Percentiles rank a stretch among this genome's conserved stretches.
These are phyloP conservation scores for Tyrannus savana DNA, from an alignment of 2,113 vertebrate species.

Conservation along the genomic window DNA sequence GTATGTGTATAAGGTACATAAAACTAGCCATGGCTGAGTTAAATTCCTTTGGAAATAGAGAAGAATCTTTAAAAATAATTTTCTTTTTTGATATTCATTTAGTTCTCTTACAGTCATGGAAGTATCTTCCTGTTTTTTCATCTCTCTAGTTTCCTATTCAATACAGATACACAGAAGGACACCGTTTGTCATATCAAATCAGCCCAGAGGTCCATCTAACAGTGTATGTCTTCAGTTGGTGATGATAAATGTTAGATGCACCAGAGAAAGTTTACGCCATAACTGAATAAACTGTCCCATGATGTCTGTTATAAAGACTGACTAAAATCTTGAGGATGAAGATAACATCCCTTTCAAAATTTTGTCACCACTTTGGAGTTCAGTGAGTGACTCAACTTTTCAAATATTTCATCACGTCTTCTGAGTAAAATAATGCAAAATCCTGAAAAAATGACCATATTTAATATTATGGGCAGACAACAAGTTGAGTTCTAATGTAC, in stretches of 20 bases:
- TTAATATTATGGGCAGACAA: background rate
- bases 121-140: background rate
- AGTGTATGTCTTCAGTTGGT: background rate
- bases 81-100: background rate
- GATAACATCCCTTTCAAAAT: background rate
- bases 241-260: background rate
- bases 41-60: background rate
- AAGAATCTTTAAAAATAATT: background rate
- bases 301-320: background rate
- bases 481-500: background rate
- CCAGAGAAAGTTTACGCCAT: background rate
- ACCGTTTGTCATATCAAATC: background rate
- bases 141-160: background rate
- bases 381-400: background rate
- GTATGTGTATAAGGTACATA: background rate
- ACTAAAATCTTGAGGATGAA: background rate
- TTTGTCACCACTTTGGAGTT: background rate
- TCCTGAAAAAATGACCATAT: slow-evolving; percentile 17
- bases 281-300: background rate
- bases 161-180: background rate
- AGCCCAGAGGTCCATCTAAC: background rate
- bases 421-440: slow-evolving; percentile 4
- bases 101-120: background rate
- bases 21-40: background rate
- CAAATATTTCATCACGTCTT: background rate